Evolutionary conservation across 1,140 invertebrate species (phyloP).

Genomic region (Lordiphosa collinella): DNA sequence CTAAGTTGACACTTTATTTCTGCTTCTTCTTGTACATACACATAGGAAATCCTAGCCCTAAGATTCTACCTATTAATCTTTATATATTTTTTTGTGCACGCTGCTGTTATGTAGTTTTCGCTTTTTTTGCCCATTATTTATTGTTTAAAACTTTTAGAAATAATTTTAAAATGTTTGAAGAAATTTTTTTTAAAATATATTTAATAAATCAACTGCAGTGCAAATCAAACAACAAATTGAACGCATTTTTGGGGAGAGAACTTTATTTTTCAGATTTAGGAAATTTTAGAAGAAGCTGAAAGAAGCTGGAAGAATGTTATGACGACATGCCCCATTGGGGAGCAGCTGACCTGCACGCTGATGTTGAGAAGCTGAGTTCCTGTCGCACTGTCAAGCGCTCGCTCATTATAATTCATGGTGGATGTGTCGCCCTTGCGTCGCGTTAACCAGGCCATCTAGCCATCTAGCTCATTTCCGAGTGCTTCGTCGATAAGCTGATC

Average conservation of each 20-base stretch:
- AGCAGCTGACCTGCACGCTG: too few relatives aligned
- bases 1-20: conserved; percentile 39
- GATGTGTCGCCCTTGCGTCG: too few relatives aligned
- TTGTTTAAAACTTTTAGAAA: conserved; percentile 41
- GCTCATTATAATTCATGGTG: too few relatives aligned
- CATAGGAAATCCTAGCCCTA: neutral
- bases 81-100: conserved; percentile 35
- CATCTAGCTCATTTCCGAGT: too few relatives aligned
- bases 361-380: too few relatives aligned
- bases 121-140: conserved; percentile 59
- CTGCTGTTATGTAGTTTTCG: conserved; percentile 78
- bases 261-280: too few relatives aligned
- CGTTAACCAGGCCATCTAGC: too few relatives aligned
- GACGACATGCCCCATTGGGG: too few relatives aligned
- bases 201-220: conserved; percentile 12
- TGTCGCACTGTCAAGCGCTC: too few relatives aligned
- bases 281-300: too few relatives aligned
- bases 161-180: conserved; percentile 8
- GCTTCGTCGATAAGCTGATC: too few relatives aligned
- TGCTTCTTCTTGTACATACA: conserved; percentile 15
- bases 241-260: neutral
- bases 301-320: too few relatives aligned
- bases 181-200: conserved; percentile 47
- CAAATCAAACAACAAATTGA: conserved; percentile 19
- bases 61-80: conserved; percentile 7